phyloP scores from a whole-genome alignment of 2,888 invertebrate genomes.

The Chrysolina haemoptera region DNA sequence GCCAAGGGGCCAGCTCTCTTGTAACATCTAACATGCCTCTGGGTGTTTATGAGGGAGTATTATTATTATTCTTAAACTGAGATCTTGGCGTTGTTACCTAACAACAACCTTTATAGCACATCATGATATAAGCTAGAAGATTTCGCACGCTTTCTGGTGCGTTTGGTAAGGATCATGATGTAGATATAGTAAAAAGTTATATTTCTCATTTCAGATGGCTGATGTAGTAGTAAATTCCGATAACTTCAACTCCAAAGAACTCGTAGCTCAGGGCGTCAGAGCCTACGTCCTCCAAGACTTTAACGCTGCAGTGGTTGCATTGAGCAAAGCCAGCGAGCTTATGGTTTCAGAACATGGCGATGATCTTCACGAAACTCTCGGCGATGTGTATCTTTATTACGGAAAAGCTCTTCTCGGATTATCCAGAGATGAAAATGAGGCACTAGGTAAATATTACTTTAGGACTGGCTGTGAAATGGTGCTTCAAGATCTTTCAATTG shows the following conservation, averaged over 20 bases:
- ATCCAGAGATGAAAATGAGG: slow-evolving; percentile 88
- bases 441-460: slow-evolving; percentile 70
- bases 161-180: too few relatives aligned
- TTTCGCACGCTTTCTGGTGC: too few relatives aligned
- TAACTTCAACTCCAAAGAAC: slow-evolving; percentile 72
- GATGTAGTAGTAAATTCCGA: slow-evolving; percentile 67
- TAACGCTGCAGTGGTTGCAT: slow-evolving; percentile 79
- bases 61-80: too few relatives aligned
- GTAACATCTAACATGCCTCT: too few relatives aligned
- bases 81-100: too few relatives aligned
- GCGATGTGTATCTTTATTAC: slow-evolving; percentile 90
- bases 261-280: slow-evolving; percentile 82
- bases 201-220: slow-evolving; percentile 72
- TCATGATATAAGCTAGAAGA: too few relatives aligned
- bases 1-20: too few relatives aligned
- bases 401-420: slow-evolving; percentile 84
- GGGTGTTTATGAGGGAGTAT: too few relatives aligned
- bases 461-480: too few relatives aligned
- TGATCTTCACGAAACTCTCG: slow-evolving; percentile 88
- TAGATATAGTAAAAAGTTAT: too few relatives aligned
- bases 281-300: slow-evolving; percentile 86
- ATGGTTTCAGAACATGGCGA: slow-evolving; percentile 86
- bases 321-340: slow-evolving; percentile 82
- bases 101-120: too few relatives aligned
- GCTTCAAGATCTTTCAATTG: too few relatives aligned